These are phyloP conservation scores for human (Homo sapiens) DNA, from an alignment of 2,113 vertebrate species.

Conservation along the genomic window GRCh38 chr11:126291501-126292000, in stretches of 20 bases:
- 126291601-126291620: not conserved
- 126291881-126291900: not conserved
- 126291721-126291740: not conserved
- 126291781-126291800: not conserved
- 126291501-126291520: not conserved
- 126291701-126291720: not conserved
- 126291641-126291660: not conserved
- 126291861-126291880: not conserved
- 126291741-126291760: not conserved
- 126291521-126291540: too few relatives aligned
- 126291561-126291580: not conserved
- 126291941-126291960: not conserved
- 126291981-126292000: not conserved
- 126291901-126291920: not conserved
- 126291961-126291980: not conserved
- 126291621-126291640: not conserved
- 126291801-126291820: not conserved
- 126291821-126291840: not conserved
- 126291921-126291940: not conserved
- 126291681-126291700: not conserved
- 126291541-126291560: not conserved
- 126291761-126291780: not conserved
- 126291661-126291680: not conserved
- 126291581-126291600: not conserved
- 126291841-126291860: not conserved